Percentiles rank a stretch among this genome's conserved stretches.
Conservation (phyloP, 2,113 vertebrate genomes). For the Leptosomus discolor region DNA sequence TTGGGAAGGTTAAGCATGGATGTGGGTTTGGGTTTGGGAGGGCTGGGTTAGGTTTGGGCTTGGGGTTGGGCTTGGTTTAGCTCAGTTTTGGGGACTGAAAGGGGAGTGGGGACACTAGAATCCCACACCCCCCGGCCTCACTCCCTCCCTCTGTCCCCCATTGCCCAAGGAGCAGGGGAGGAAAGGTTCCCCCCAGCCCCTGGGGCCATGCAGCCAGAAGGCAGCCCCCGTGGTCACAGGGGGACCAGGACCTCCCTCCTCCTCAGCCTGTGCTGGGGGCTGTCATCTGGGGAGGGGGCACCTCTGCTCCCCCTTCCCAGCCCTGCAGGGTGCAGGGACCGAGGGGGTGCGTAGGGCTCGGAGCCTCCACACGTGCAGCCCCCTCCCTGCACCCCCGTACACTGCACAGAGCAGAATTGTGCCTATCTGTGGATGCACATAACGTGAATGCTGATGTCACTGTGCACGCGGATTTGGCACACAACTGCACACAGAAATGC, state of each 20-base stretch:
- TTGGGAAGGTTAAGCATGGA: neutral
- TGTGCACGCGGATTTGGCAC: fast-evolving
- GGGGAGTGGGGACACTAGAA: neutral
- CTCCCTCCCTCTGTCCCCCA: too few relatives aligned
- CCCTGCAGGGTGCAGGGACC: neutral
- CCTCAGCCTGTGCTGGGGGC: fast-evolving
- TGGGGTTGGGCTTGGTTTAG: neutral
- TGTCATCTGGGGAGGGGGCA: neutral
- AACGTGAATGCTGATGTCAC: fast-evolving
- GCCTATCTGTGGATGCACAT: fast-evolving
- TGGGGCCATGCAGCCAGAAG: neutral
- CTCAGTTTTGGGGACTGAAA: neutral
- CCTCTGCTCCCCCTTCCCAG: neutral
- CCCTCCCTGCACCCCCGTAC: fast-evolving
- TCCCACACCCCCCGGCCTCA: fast-evolving
- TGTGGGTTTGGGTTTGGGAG: too few relatives aligned
- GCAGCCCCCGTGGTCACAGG: fast-evolving
- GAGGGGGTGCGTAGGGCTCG: neutral
- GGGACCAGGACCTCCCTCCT: too few relatives aligned
- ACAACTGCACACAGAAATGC: too few relatives aligned
- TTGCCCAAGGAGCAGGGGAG: neutral
- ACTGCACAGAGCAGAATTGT: fast-evolving
- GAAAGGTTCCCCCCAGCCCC: neutral
- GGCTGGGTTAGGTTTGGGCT: neutral
- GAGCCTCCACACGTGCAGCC: neutral